phyloP scores from a whole-genome alignment of 2,888 invertebrate species.

The Xestia xanthographa region DNA sequence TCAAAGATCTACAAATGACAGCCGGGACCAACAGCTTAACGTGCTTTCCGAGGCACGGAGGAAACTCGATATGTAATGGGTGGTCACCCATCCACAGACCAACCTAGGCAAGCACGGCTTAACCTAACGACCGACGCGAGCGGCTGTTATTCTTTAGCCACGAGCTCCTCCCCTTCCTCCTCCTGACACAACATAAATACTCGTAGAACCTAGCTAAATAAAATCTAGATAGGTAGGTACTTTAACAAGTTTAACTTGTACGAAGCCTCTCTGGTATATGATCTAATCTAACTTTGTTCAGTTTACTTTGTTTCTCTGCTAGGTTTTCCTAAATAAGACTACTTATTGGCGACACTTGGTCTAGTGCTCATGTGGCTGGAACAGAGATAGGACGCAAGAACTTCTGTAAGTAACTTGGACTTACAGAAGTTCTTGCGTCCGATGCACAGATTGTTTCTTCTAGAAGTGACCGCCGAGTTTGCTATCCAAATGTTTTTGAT shows the following conservation, averaged over 20 bases:
- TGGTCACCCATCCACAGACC: too few species aligned
- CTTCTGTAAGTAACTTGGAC: too few species aligned
- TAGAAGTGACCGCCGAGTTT: not conserved
- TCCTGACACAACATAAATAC: too few species aligned
- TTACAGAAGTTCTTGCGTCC: too few species aligned
- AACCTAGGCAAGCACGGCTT: too few species aligned
- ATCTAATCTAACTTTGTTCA: conserved; percentile 55
- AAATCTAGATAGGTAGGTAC: conserved; percentile 23
- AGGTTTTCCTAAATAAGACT: conserved; percentile 6
- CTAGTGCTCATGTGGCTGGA: conserved; percentile 3
- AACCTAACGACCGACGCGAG: too few species aligned
- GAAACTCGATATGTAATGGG: too few species aligned
- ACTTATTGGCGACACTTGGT: conserved; percentile 46
- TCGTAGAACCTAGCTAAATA: conserved; percentile 10
- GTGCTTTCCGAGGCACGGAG: too few species aligned
- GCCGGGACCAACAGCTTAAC: too few species aligned
- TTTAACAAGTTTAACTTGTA: conserved; percentile 19
- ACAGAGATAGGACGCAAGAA: not conserved
- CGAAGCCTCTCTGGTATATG: conserved; percentile 3
- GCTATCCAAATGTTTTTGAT: not conserved
- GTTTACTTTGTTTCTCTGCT: conserved; percentile 25
- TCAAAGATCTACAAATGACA: too few species aligned
- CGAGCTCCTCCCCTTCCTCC: too few species aligned
- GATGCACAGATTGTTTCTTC: not conserved
- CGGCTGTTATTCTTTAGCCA: too few species aligned